Base-by-base conservation (phyloP, 2,888 invertebrate species). In the Meteorus cinctellus region DNA sequence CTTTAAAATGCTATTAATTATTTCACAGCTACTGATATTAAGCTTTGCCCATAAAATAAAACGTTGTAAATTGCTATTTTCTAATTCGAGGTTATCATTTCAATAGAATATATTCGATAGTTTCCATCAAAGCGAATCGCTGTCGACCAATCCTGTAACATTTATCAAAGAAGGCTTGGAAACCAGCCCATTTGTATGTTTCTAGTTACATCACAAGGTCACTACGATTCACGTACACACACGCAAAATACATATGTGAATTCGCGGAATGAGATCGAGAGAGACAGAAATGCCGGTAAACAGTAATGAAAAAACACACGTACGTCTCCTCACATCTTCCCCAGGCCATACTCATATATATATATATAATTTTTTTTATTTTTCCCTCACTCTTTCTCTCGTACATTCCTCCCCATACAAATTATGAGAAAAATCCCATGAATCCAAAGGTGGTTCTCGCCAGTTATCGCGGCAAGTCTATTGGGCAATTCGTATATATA, bases 381-480 rank as follows among this genome's bases (percentile, higher is more conserved):
- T 29, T 16, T 41, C n/a, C 8, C 31, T 59, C 27, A 27, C 29
- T 74, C 59, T 60, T 60, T 48, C 41, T 65, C 63, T 48, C 71
- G 31, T 34, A 67, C n/a, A 45, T 72, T 77, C 70, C 63, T 71
- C 68, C 78, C 77, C 69, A 75, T 71, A 69, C 62, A 70, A 79
- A 79, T 79, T 77, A 79, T 74, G 73, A 75, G 79, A 77, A 65
- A 75, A 79, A 77, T 79, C 75, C 70, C 73, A 72, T 75, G 75
- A 51, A 65, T 29, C 27, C 36, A n/a, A 55, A 55, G 24, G 55
- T 55, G 19, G 55, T 55, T 55, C 55, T 55, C 55, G 19, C 19
- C n/a, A 4, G 55, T 55, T 19, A 19, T 55, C 24, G 19, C 55
- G 55, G 55, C 19, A 55, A 24, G 55, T 55, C 19, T 19, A 55